Evolutionary conservation across 23 tunicate genomes (phyloP), one percentile per base, ranked within the genome.

Genomic region (Aplidium turbinatum): DNA sequence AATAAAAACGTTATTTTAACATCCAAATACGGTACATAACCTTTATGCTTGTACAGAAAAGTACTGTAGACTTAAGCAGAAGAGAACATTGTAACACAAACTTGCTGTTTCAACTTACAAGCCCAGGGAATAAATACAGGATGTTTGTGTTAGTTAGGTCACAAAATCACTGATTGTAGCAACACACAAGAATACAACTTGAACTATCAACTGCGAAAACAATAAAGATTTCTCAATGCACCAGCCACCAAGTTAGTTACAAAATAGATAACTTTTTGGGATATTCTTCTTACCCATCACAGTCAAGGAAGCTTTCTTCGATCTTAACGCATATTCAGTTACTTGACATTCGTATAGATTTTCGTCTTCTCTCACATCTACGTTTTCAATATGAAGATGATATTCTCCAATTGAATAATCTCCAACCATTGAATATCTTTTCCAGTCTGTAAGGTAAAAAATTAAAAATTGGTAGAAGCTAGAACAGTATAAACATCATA

Each of bases 381-480:
- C 79, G 30, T 81, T 46, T 24, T 34, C 32, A n/a, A 88, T 88
- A 16, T 33, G 67, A 0, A 88, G 56, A 68, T 88, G 68, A 78
- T 88, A 88, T 60, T 88, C 96, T 9, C 96, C 96, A 1, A 75
- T 57, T 1, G 83, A 72, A 6, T 69, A 72, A 36, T 88, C 87
- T 9, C 96, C 96, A 22, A 88, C 87, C 83, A 88, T 81, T 31
- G 96, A 88, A 68, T 81, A 81, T 38, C 96, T 66, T 35, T 72
- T 64, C 73, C 77, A 80, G 26, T 40, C 85, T 78, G 53, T 9
- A 42, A 42, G 11, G 11, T 9, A 42, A 42, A 42, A 42, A 42
- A 9, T 42, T 42, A 42, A 42, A 42, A 42, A 42, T 9, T 42
- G 16, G 16, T 42, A 16, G 16, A 16, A 42, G 11, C 50, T 9